Base-by-base conservation (phyloP, 2,797 vertebrate genomes). In the Oreonectes daqikongensis region DNA sequence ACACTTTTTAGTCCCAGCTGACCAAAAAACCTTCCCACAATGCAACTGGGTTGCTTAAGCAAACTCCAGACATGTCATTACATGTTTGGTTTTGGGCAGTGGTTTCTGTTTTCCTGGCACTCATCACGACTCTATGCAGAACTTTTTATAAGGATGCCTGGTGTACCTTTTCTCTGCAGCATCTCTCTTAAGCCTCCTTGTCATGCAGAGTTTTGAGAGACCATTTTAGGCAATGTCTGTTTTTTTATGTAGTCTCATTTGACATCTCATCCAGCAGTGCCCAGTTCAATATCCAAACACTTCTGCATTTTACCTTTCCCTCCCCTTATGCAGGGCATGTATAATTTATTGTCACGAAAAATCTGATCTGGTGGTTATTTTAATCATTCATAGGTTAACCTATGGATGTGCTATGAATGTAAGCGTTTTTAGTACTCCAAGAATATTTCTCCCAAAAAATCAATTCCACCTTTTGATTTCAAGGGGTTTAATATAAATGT, bases 341-440 rank as follows among this genome's bases (percentile, higher is more conserved):
- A 77, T 77, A 69, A 77, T 69, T 69, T 55, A 77, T 77, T 12
- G 11, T 42, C 17, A 40, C 63, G 57, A 61, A 28, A 68, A 35
- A 38, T 35, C 74, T n/a, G 22, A 38, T 35, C 74, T n/a, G 22
- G 30, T 63, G 55, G 55, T 38, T 40, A 52, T 69, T 77, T 69
- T 2, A 69, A 69, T 61, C 12, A 63, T 77, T 63, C 24, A 69
- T 61, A 44, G 17, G 8, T 42, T 57, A 22, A 55, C 53, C 53
- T 35, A 61, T 26, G 15, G 22, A 69, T 44, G 28, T 59, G 40
- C 22, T 66, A 30, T 38, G 20, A 55, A 53, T 65, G 4, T 17
- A 55, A 55, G 28, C 28, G 52, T 22, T 53, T 52, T 3, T 24
- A n/a, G 4, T 12, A 12, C 24, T 18, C 20, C 24, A 24, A 24